Percentiles rank a stretch among this genome's conserved stretches.
Evolutionary conservation across 2,888 invertebrate genomes (phyloP).

Genomic region (Dysmachus trigonus): DNA sequence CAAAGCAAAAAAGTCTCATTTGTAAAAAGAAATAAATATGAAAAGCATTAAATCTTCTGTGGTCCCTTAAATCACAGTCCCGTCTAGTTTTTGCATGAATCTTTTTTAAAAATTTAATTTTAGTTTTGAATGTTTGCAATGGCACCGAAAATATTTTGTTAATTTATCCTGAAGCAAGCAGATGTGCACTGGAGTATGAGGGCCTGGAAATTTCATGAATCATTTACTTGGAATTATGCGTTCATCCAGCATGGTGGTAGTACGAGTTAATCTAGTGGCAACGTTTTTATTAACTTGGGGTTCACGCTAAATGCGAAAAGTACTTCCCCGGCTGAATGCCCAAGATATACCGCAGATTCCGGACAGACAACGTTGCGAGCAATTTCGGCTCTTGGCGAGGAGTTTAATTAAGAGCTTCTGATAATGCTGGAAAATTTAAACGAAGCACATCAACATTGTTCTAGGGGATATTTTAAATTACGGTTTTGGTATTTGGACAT

Average conservation of each 20-base stretch:
- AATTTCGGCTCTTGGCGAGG: not conserved
- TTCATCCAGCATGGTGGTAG: not conserved
- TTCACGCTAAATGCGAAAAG: slow-evolving; percentile 17
- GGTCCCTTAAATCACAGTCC: not conserved
- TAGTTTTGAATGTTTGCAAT: not conserved
- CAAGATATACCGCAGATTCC: slow-evolving; percentile 8
- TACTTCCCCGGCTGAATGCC: slow-evolving; percentile 21
- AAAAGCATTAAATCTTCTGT: not conserved
- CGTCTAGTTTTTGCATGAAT: not conserved
- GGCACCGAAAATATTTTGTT: slow-evolving; percentile 27
- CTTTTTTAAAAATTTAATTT: slow-evolving; percentile 10
- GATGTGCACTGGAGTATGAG: slow-evolving; percentile 1
- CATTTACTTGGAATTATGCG: slow-evolving; percentile 32
- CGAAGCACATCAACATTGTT: not conserved
- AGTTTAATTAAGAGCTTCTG: slow-evolving; percentile 19
- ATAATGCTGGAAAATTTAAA: not conserved
- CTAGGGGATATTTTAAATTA: not conserved
- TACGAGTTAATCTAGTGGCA: slow-evolving; percentile 35
- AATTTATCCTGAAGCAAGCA: slow-evolving; percentile 19
- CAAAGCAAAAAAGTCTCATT: not conserved
- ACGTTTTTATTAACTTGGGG: slow-evolving; percentile 33
- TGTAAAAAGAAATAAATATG: not conserved
- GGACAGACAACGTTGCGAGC: not conserved
- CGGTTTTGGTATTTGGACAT: not conserved
- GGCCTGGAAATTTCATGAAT: slow-evolving; percentile 31